A percentile compares a stretch with the other conserved stretches of the same genome.
phyloP scores from a whole-genome alignment of 2,797 vertebrate species.

The Alauda arvensis region DNA sequence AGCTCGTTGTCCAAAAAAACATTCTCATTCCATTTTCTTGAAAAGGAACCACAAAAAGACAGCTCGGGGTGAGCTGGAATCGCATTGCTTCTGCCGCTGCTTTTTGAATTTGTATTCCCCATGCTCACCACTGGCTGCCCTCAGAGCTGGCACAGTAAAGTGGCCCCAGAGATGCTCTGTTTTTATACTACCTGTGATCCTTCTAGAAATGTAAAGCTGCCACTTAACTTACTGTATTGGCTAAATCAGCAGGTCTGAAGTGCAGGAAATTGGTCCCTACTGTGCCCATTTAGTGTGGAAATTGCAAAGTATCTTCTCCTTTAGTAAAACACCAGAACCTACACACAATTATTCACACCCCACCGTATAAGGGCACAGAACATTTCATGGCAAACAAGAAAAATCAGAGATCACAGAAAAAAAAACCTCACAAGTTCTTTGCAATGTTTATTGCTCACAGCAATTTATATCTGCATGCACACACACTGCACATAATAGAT shows the following conservation, averaged over 20 bases:
- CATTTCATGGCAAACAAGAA: constrained; percentile 24
- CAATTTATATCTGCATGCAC: neutral
- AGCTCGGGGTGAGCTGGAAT: constrained; percentile 59
- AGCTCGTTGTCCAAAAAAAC: constrained; percentile 79
- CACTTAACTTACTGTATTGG: constrained; percentile 69
- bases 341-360: constrained; percentile 48
- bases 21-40: constrained; percentile 71
- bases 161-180: constrained; percentile 40
- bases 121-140: constrained; percentile 52
- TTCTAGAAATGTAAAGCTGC: constrained; percentile 73
- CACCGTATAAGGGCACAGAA: constrained; percentile 17
- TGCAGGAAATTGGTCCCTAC: constrained; percentile 74
- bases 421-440: neutral
- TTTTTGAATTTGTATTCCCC: constrained; percentile 69
- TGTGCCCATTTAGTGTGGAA: constrained; percentile 66
- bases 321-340: constrained; percentile 51
- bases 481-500: neutral
- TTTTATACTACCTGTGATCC: constrained; percentile 68
- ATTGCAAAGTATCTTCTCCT: constrained; percentile 59
- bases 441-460: neutral
- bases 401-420: neutral
- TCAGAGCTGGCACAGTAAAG: constrained; percentile 15
- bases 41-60: constrained; percentile 67
- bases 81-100: constrained; percentile 20
- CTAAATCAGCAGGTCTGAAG: constrained; percentile 64